Conservation (phyloP, 2,113 vertebrate genomes). For the Cardinalis cardinalis region DNA sequence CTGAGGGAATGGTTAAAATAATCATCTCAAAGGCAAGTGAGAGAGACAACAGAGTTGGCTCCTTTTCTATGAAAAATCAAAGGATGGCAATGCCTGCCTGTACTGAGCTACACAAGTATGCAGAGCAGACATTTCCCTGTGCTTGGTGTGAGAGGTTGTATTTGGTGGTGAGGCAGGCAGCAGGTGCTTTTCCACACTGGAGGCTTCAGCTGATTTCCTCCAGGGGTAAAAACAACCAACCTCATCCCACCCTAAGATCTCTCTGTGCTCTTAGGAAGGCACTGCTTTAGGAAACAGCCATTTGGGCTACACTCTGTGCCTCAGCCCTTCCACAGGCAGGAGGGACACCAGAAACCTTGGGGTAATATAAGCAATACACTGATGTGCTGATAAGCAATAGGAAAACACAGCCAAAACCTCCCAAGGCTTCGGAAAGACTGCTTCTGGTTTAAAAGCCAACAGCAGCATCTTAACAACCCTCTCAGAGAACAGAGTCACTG, state of each 20-base stretch:
- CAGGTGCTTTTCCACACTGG: neutral
- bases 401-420: neutral
- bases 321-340: too few relatives aligned
- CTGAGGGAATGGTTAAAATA: neutral
- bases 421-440: neutral
- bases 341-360: neutral
- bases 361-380: neutral
- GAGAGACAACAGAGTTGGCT: neutral
- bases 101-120: neutral
- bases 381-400: neutral
- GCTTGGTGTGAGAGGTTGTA: neutral
- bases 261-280: neutral
- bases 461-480: neutral
- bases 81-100: neutral
- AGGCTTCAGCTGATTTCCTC: neutral
- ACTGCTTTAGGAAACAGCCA: neutral
- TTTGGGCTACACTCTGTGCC: neutral
- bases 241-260: neutral
- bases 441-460: neutral
- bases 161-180: neutral
- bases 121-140: neutral
- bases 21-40: neutral
- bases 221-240: neutral
- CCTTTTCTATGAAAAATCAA: neutral
- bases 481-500: neutral